phyloP scores from a whole-genome alignment of 2,113 vertebrate species.

The Hemicordylus capensis region DNA sequence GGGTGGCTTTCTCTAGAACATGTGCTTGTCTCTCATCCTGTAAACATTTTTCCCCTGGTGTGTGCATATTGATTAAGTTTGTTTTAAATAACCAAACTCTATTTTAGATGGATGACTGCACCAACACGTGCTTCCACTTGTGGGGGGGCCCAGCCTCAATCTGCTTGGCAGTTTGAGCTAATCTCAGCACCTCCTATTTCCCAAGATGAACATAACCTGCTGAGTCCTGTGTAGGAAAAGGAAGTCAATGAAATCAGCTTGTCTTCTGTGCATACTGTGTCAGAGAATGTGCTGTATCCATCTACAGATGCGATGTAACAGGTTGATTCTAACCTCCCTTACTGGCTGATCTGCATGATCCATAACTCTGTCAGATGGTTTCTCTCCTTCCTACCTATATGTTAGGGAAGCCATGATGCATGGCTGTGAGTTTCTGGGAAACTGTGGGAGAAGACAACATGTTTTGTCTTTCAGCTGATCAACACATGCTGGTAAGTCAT shows the following conservation, averaged over 20 bases:
- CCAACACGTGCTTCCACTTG: conserved; percentile 56
- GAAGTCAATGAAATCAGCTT: conserved; percentile 59
- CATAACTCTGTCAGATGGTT: neutral
- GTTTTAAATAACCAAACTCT: conserved; percentile 36
- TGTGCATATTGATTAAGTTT: conserved; percentile 30
- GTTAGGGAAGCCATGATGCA: neutral
- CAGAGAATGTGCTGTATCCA: neutral
- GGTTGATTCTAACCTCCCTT: conserved; percentile 12
- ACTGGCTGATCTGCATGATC: neutral
- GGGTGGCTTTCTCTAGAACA: neutral
- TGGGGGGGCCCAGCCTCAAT: conserved; percentile 51
- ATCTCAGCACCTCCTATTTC: conserved; percentile 58
- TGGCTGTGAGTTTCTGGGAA: neutral
- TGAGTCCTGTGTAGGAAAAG: conserved; percentile 25
- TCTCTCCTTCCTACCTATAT: neutral
- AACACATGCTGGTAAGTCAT: neutral
- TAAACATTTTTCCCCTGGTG: conserved; percentile 39
- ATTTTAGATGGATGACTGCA: conserved; percentile 49
- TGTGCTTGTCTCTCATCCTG: neutral
- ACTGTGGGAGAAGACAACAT: neutral
- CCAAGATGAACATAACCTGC: conserved; percentile 11
- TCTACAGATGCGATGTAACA: neutral
- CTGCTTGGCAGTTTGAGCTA: conserved; percentile 56
- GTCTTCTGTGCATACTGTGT: conserved; percentile 23
- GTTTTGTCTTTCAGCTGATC: neutral